These are phyloP conservation scores for Mystacides longicornis DNA, from an alignment of 2,888 invertebrate species.

Conservation along the genomic window DNA sequence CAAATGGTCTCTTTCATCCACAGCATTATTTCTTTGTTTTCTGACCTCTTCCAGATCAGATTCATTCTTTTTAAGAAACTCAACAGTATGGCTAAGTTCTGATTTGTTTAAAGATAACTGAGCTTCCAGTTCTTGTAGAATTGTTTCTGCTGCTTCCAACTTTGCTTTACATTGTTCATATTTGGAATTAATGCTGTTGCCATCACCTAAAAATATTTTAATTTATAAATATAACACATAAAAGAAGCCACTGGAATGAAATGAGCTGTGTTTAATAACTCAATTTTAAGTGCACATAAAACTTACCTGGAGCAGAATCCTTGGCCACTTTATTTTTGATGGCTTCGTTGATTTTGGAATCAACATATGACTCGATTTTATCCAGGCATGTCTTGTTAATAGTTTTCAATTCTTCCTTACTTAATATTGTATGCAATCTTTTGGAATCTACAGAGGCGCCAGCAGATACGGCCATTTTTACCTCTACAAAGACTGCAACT, in stretches of 20 bases:
- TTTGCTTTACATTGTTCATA: conserved; percentile 57
- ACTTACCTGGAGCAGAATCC: no score
- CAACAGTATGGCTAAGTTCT: conserved; percentile 58
- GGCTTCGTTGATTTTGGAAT: conserved; percentile 60
- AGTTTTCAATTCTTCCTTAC: conserved; percentile 38
- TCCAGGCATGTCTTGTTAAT: conserved; percentile 37
- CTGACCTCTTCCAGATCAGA: conserved; percentile 59
- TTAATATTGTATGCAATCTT: conserved; percentile 13
- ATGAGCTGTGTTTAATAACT: no score
- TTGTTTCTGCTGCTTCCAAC: conserved; percentile 53
- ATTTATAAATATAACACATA: no score
- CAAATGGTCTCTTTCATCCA: conserved; percentile 70
- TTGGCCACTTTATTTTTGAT: no score
- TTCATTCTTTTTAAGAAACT: conserved; percentile 56
- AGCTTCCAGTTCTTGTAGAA: conserved; percentile 55
- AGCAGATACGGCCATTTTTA: conserved; percentile 19
- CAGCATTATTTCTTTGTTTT: conserved; percentile 60
- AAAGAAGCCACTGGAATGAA: no score
- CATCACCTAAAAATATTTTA: no score
- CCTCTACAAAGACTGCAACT: no score
- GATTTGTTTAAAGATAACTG: conserved; percentile 55
- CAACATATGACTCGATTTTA: conserved; percentile 56
- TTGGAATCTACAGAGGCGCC: conserved; percentile 16
- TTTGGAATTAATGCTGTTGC: no score
- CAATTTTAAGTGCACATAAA: no score